Evolutionary conservation across 1,140 invertebrate genomes (phyloP).

Genomic region (Palaemon carinicauda): DNA sequence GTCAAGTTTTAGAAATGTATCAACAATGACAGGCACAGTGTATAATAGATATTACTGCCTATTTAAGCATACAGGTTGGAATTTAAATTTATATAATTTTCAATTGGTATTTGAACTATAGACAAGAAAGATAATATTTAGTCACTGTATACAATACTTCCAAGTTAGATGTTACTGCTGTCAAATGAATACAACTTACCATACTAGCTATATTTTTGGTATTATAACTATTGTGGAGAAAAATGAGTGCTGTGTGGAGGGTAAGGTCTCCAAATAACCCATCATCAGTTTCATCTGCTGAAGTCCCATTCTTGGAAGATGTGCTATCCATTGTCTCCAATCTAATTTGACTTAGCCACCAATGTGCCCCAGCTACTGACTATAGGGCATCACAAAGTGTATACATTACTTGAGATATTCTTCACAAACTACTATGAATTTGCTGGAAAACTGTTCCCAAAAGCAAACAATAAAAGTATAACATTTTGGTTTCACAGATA

Average conservation of each 20-base stretch:
- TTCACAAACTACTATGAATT: neutral
- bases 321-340: neutral
- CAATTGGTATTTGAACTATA: no score
- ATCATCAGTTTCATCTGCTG: conserved; percentile 36
- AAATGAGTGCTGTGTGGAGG: conserved; percentile 27
- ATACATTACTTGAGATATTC: neutral
- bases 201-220: conserved; percentile 36
- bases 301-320: neutral
- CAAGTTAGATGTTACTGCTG: no score
- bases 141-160: no score
- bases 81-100: no score
- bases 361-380: conserved; percentile 31
- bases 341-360: conserved; percentile 30
- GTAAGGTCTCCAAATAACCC: conserved; percentile 7
- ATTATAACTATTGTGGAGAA: conserved; percentile 35
- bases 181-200: neutral
- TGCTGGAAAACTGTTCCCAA: no score
- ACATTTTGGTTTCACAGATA: no score
- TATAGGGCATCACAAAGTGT: neutral
- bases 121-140: no score
- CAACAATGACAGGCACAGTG: neutral
- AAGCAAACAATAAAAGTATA: neutral
- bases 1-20: neutral
- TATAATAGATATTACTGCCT: no score
- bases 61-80: no score